phyloP scores from a whole-genome alignment of 2,797 vertebrate genomes.

The Argya squamiceps region DNA sequence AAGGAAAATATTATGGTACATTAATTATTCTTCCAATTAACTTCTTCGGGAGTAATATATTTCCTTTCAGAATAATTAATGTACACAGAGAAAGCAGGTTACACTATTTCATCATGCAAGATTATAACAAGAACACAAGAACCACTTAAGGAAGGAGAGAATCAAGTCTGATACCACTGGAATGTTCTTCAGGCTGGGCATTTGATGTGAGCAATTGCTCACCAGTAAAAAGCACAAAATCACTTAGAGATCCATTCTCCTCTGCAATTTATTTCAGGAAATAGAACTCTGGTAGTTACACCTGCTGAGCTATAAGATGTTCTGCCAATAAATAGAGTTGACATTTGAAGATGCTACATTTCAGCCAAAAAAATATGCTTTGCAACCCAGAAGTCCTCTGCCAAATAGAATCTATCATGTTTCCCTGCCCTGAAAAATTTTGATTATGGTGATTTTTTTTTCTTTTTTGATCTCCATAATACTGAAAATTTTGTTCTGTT shows the following conservation, averaged over 20 bases:
- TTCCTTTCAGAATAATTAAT: background rate
- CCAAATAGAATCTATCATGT: background rate
- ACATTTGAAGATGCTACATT: background rate
- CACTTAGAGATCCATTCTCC: background rate
- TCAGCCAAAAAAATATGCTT: background rate
- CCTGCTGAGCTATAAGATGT: constrained; percentile 26
- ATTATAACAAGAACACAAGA: background rate
- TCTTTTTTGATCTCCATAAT: background rate
- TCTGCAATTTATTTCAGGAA: constrained; percentile 48
- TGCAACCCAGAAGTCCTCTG: background rate
- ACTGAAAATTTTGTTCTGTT: background rate
- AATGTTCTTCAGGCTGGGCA: background rate
- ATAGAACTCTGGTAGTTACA: constrained; percentile 16
- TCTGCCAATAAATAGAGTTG: constrained; percentile 9
- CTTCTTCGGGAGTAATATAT: background rate
- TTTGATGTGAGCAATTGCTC: background rate
- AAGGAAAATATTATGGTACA: background rate
- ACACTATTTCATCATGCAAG: background rate
- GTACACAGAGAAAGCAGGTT: background rate
- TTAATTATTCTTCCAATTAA: background rate
- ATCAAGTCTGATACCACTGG: background rate
- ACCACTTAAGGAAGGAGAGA: background rate
- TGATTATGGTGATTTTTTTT: background rate
- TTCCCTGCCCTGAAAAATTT: background rate
- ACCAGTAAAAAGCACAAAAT: background rate